Evolutionary conservation across 2,888 invertebrate genomes (phyloP).

Genomic region (Latrodectus hesperus): DNA sequence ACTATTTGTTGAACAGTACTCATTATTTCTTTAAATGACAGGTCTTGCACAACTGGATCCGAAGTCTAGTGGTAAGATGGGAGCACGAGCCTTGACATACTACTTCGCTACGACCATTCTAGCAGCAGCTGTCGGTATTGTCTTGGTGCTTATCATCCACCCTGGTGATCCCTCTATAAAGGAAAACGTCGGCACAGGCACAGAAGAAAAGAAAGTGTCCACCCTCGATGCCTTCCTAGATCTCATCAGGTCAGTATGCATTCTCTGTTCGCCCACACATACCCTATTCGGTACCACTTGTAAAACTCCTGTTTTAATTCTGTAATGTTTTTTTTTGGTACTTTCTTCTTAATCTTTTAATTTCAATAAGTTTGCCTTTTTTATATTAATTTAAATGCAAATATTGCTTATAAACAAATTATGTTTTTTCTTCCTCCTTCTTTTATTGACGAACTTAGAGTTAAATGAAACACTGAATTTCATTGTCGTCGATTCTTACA

Average conservation of each 20-base stretch:
- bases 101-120: slow-evolving; percentile 81
- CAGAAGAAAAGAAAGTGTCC: slow-evolving; percentile 74
- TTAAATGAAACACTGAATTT: no score
- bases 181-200: slow-evolving; percentile 70
- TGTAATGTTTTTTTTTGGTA: no score
- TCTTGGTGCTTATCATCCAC: slow-evolving; percentile 80
- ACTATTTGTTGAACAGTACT: background rate
- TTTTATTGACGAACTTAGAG: no score
- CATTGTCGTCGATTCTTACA: no score
- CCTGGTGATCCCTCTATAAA: slow-evolving; percentile 79
- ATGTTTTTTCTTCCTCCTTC: no score
- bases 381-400: no score
- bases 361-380: no score
- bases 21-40: slow-evolving; percentile 6
- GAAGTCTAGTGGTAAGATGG: slow-evolving; percentile 81
- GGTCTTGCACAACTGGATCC: slow-evolving; percentile 82
- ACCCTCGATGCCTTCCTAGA: slow-evolving; percentile 80
- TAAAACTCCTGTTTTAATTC: no score
- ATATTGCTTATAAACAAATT: no score
- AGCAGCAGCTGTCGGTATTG: slow-evolving; percentile 81
- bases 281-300: no score
- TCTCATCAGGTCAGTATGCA: slow-evolving; percentile 76
- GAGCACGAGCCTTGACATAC: slow-evolving; percentile 80
- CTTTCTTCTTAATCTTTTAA: no score
- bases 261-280: no score